Evolutionary conservation across 2,113 vertebrate species (phyloP).

Genomic region (Sturnira hondurensis): DNA sequence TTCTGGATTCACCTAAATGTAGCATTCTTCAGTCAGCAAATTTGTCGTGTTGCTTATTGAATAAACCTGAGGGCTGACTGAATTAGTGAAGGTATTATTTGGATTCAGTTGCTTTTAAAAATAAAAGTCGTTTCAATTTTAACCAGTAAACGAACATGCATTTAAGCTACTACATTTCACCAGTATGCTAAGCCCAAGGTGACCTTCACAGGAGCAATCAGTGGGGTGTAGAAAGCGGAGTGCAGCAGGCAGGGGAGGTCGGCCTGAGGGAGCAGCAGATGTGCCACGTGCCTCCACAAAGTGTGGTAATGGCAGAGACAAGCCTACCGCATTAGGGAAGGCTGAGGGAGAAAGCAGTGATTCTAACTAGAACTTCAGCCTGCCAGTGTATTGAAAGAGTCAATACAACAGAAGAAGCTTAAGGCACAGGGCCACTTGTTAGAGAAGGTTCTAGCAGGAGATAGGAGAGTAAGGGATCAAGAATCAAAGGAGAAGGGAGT

Average conservation of each 20-base stretch:
- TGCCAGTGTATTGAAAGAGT: not conserved
- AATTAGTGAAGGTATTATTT: not conserved
- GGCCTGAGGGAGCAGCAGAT: not conserved
- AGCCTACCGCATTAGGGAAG: not conserved
- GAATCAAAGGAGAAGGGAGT: not conserved
- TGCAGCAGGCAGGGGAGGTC: not conserved
- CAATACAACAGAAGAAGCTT: not conserved
- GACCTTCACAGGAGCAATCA: not conserved
- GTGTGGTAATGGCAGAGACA: not conserved
- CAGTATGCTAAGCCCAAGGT: not conserved
- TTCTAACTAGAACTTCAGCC: not conserved
- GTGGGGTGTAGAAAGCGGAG: not conserved
- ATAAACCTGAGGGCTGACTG: not conserved
- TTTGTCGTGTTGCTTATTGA: not conserved
- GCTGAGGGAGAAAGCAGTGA: not conserved
- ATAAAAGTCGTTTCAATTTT: not conserved
- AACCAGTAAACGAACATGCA: not conserved
- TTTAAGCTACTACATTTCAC: not conserved
- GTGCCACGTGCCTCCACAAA: not conserved
- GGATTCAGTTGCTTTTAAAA: not conserved
- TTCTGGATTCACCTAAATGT: not conserved
- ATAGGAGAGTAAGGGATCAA: not conserved
- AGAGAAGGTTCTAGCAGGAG: not conserved
- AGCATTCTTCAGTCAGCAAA: not conserved
- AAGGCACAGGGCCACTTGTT: not conserved